Base-by-base conservation (phyloP, 2,888 invertebrate species). In the Agrotis clavis region DNA sequence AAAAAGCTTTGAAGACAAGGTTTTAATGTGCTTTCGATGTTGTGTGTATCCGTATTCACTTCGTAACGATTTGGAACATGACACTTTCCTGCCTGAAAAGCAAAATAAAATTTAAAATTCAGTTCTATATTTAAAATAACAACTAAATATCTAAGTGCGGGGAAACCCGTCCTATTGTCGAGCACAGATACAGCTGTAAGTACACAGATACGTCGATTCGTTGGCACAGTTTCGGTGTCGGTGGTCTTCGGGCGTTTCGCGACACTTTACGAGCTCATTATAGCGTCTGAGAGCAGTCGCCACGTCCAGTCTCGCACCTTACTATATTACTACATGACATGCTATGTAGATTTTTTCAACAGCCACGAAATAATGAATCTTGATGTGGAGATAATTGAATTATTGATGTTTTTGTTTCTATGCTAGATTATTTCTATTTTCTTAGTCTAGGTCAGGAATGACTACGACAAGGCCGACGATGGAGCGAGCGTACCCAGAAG, bases 241-340 rank as follows among this genome's bases (percentile, higher is more conserved):
- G 88, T 87, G 84, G 87, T 84, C 83, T 82, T 67, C 74, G 75
- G 68, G 63, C 67, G 77, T 79, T 76, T 65, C 79, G 77, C 67
- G 85, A 86, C 85, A 84, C 66, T 87, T 89, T 86, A 89, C 81
- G 84, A 85, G 74, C 81, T 86, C 86, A 82, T 87, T 87, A 88
- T 79, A 71, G 71, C 75, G 88, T 88, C 89, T 88, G 81, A 68
- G 70, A 69, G 62, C 62, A 51, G 82, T 79, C 79, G 68, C 67
- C 73, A 57, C 74, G 59, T 45, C 65, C 59, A 71, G 70, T 83
- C 79, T 71, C 71, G 64, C 85, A 74, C 77, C 70, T 82, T 77
- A 76, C 83, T 82, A 85, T 85, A 74, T 79, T 82, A 81, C 79
- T 79, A 73, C 69, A 85, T 75, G 72, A 64, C 72, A 57, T 67